Evolutionary conservation across 2,113 vertebrate species (phyloP), one percentile per base, ranked within the genome.

Genomic region (Cercocebus atys): DNA sequence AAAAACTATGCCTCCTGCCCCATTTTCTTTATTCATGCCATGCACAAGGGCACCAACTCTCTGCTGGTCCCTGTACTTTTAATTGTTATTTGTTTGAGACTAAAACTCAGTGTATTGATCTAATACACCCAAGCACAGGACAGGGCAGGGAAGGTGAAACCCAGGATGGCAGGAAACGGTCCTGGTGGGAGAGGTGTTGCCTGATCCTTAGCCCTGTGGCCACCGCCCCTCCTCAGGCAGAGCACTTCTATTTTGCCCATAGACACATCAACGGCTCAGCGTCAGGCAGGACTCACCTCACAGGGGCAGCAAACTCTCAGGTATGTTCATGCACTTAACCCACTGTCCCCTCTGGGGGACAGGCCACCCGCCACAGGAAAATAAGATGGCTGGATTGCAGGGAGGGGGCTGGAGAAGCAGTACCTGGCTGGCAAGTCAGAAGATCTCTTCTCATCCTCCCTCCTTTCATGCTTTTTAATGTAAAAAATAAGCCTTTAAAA

Each of bases 221-320:
- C 35, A 6, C 13, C 0, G 5, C 18, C n/a, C 17, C 4, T 0
- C 8, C 43, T 30, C 8, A 13, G 17, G 30, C 25, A 59, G 22
- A 79, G 61, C 13, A 16, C 47, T 59, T 47, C 12, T 40, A 75
- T 78, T 86, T 45, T 43, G 3, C 8, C 7, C 40, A 72, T 10
- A 22, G 72, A 57, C 14, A 25, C 17, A 17, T 4, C 23, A 43
- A 16, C n/a, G 38, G 22, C 8, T 32, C 57, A 9, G 83, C n/a
- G 6, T 30, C 1, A 11, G 12, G 25, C 20, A 22, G 50, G 75
- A 57, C 2, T 16, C 70, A 64, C 25, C 30, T 30, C 9, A 10
- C 18, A 9, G 10, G 66, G 43, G 11, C 14, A 30, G 47, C 0
- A 0, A 82, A 20, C 11, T 11, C 64, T 40, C 35, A 6, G 13